These are phyloP conservation scores for Amazona vittata DNA, from an alignment of 2,113 vertebrate species.

Conservation along the genomic window DNA sequence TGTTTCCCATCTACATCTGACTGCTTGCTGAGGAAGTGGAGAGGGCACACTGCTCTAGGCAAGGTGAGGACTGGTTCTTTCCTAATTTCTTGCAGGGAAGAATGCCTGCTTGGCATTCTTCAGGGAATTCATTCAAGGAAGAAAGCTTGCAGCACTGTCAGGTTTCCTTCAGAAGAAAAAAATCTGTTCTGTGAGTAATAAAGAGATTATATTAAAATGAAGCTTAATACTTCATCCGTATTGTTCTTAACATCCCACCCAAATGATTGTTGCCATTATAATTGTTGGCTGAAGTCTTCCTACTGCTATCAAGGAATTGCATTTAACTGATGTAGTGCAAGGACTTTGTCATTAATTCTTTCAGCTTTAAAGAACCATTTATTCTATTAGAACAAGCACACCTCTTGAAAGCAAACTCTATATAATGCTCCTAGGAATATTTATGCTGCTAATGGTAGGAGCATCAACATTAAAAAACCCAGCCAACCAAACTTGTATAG, in stretches of 20 bases:
- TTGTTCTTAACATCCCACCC: background rate
- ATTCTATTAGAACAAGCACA: background rate
- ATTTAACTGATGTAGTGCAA: background rate
- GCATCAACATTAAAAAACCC: background rate
- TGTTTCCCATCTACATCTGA: background rate
- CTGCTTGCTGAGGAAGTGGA: background rate
- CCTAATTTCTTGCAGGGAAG: background rate
- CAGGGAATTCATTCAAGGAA: too few species aligned
- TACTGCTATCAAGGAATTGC: background rate
- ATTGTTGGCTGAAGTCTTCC: background rate
- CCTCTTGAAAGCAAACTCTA: background rate
- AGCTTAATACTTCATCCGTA: background rate
- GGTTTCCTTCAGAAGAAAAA: constrained; percentile 1
- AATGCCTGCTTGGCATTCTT: background rate
- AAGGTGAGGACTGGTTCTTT: background rate
- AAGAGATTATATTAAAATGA: background rate
- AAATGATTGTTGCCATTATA: background rate
- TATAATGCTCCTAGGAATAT: background rate
- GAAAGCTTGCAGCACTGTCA: background rate
- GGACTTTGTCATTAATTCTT: background rate
- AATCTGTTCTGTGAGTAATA: background rate
- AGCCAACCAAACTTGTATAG: background rate
- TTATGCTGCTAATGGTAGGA: background rate
- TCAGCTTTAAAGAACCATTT: background rate
- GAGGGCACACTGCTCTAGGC: background rate